These are phyloP conservation scores for Euphonia xanthogaster DNA, from an alignment of 2,797 vertebrate species.

Conservation along the genomic window DNA sequence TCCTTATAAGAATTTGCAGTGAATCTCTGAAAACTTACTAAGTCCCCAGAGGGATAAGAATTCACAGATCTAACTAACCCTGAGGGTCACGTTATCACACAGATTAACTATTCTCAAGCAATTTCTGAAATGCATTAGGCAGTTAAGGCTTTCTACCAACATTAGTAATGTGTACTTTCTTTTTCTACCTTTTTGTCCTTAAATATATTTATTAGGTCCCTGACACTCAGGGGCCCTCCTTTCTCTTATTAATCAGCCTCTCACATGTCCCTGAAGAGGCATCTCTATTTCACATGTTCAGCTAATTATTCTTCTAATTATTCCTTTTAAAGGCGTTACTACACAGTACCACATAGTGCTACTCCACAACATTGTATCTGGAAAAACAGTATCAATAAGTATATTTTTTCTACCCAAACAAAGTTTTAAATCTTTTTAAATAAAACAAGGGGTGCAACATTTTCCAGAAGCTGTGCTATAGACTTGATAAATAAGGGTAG, in stretches of 20 bases:
- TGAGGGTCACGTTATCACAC: conserved; percentile 54
- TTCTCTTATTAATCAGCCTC: conserved; percentile 17
- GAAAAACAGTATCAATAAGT: neutral
- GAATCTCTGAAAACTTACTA: conserved; percentile 47
- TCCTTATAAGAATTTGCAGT: neutral
- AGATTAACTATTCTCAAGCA: conserved; percentile 60
- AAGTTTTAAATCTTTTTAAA: neutral
- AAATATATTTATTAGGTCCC: conserved; percentile 44
- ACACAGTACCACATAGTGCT: neutral
- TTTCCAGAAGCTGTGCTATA: neutral
- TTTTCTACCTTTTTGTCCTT: conserved; percentile 56
- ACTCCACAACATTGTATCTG: neutral
- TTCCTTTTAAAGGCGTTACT: neutral
- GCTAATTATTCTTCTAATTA: conserved; percentile 38
- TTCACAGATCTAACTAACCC: conserved; percentile 67
- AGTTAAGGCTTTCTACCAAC: conserved; percentile 65
- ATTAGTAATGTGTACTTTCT: conserved; percentile 54
- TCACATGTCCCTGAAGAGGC: neutral
- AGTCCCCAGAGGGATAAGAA: conserved; percentile 22
- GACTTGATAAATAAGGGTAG: neutral
- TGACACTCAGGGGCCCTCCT: neutral
- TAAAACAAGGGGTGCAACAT: neutral
- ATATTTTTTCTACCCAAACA: neutral
- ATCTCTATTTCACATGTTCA: conserved; percentile 24
- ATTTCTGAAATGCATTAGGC: conserved; percentile 67